Conservation (phyloP, 2,113 vertebrate species). For the Calypte anna region DNA sequence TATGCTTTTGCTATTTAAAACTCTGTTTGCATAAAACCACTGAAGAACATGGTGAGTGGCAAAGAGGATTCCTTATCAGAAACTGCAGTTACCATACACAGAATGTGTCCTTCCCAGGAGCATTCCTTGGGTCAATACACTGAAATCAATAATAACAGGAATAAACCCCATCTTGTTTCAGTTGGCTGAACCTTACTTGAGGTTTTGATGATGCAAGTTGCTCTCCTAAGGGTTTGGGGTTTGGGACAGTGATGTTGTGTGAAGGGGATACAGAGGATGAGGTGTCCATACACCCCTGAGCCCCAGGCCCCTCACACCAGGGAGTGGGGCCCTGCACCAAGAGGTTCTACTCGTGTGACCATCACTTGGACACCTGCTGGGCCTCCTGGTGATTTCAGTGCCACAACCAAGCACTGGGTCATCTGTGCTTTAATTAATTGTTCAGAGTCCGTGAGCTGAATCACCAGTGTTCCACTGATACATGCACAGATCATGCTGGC, state of each 20-base stretch:
- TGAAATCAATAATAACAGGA: neutral
- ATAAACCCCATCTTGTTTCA: neutral
- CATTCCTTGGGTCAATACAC: accelerated
- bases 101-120: neutral
- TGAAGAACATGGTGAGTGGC: neutral
- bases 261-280: neutral
- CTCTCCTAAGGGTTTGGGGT: neutral
- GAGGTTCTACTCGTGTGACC: neutral
- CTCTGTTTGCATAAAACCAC: neutral
- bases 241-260: neutral
- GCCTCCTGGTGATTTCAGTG: neutral
- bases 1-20: neutral
- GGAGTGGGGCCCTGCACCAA: neutral
- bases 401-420: neutral
- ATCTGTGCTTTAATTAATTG: neutral
- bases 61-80: neutral
- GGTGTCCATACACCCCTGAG: too few relatives aligned
- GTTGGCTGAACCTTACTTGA: neutral
- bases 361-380: neutral
- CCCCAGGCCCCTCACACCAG: too few relatives aligned
- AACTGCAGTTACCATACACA: neutral
- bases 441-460: neutral
- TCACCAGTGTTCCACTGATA: neutral
- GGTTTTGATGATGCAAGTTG: neutral
- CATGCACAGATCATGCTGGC: neutral